These are phyloP conservation scores for Ferdinandea cuprea DNA, from an alignment of 2,888 invertebrate species.

Conservation along the genomic window DNA sequence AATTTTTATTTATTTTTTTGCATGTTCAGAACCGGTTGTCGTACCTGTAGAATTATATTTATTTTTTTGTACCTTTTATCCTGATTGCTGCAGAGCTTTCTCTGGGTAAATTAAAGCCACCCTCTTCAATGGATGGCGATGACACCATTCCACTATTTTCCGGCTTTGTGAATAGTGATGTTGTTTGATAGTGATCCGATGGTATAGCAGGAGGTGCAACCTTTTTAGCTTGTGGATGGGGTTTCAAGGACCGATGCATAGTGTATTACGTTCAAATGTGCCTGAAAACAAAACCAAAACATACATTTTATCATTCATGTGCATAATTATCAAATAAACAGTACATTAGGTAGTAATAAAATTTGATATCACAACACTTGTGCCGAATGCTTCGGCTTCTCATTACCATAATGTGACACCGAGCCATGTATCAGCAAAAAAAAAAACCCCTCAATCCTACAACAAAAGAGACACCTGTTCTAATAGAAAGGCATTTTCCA, in stretches of 20 bases:
- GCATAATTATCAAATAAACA: neutral
- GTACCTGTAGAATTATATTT: neutral
- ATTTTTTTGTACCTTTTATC: slow-evolving; percentile 79
- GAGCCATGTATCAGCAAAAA: neutral
- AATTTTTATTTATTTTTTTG: too few species aligned
- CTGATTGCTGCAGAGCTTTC: slow-evolving; percentile 82
- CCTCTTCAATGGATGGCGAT: slow-evolving; percentile 83
- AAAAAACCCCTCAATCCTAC: neutral
- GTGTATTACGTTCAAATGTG: slow-evolving; percentile 84
- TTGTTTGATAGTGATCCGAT: slow-evolving; percentile 85
- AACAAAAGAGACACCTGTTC: slow-evolving; percentile 64
- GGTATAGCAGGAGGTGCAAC: slow-evolving; percentile 95
- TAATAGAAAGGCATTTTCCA: slow-evolving; percentile 21
- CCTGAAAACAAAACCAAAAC: slow-evolving; percentile 47
- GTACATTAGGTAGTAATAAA: neutral
- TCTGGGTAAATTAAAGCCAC: slow-evolving; percentile 82
- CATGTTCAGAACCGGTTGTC: too few species aligned
- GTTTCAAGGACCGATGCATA: slow-evolving; percentile 93
- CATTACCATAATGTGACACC: neutral
- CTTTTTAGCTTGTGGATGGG: slow-evolving; percentile 94
- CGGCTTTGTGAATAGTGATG: slow-evolving; percentile 70
- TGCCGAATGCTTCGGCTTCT: neutral
- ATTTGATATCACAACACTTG: too few species aligned
- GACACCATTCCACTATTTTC: slow-evolving; percentile 81
- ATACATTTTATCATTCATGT: slow-evolving; percentile 51